Evolutionary conservation across 2,113 vertebrate species (phyloP), one percentile per base, ranked within the genome.

Genomic region (Gnathonemus longibarbis): DNA sequence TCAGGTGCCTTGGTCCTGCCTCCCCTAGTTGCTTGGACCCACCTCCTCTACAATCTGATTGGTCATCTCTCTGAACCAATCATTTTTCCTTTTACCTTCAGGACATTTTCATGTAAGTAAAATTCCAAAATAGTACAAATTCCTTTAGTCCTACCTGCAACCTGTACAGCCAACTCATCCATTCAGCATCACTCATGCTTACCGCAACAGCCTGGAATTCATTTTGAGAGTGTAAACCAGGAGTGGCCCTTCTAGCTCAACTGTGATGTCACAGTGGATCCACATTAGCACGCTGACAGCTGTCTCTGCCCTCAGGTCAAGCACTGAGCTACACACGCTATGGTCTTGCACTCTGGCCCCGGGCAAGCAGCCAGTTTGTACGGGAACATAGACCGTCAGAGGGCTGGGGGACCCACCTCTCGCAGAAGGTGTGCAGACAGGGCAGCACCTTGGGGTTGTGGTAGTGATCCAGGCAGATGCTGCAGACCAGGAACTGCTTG

Each of bases 401-500:
- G 35, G 74, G 35, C 7, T 17, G 17, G 91, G 96, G 5, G 66
- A 45, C 96, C 96, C 95, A 98, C 97, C 97, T 97, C 94, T 99
- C 97, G 45, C 98, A 99, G 96, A 99, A 99, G 93, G 98, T 98
- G 93, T 99, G 98, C 91, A 99, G 96, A 90, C 98, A 99, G 89
- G 98, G 98, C 88, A 96, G 94, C 53, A 96, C 96, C 92, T 96
- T 96, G 91, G 96, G 98, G 94, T 96, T 97, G 93, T 95, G 93
- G 93, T 98, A 99, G 88, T 97, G 97, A 93, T 99, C 98, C 89
- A 98, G 95, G 92, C 98, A 99, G 95, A 99, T 98, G 95, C 97
- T 98, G 96, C 98, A 99, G 87, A 98, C 96, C 93, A 98, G 96
- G 93, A 98, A 99, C 95, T 99, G 98, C 89, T 98, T 98, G 96